Evolutionary conservation across 64 coral and sea anemone genomes (phyloP), one percentile per base, ranked within the genome.

Genomic region (Catalaphyllia jardinei): DNA sequence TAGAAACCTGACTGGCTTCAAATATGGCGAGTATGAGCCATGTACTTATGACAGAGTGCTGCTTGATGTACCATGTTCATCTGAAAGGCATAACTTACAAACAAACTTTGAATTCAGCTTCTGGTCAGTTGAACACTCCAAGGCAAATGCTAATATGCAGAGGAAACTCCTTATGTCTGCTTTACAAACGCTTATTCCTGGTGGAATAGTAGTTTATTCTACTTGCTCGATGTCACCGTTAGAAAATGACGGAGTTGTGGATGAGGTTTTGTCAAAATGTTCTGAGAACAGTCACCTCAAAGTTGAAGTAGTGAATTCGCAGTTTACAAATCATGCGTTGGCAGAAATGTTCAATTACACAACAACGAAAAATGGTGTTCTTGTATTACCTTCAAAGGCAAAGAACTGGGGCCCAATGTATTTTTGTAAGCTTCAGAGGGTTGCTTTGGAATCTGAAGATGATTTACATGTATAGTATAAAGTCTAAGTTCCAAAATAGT

Each of bases 21-120:
- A 90, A 67, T 78, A 90, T 87, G 88, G 62, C 6, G 55, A 57
- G 1, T 59, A 78, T 39, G 79, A 94, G 52, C 88, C 88, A 30
- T 72, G 73, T 19, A 63, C 74, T 60, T 94, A 87, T 80, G 93
- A 94, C 75, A 86, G 81, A 73, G 82, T 94, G 15, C 62, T 94
- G 13, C 80, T 94, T 24, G 93, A 94, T 87, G 93, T 62, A 19
- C 93, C 93, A 17, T 94, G 93, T 31, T 94, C 93, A 10, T 77
- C 87, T 73, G 93, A 94, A 63, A 80, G 93, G 20, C 80, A 91
- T 55, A 67, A 77, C 22, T 67, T 94, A 4, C 87, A 87, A 28
- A 90, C 75, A n/a, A 83, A 71, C 18, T 94, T 91, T 67, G 60
- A 84, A 30, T 90, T 80, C 39, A 84, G 83, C 24, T 86, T 88